Evolutionary conservation across 2,113 vertebrate species (phyloP).

Genomic region (Origma solitaria): DNA sequence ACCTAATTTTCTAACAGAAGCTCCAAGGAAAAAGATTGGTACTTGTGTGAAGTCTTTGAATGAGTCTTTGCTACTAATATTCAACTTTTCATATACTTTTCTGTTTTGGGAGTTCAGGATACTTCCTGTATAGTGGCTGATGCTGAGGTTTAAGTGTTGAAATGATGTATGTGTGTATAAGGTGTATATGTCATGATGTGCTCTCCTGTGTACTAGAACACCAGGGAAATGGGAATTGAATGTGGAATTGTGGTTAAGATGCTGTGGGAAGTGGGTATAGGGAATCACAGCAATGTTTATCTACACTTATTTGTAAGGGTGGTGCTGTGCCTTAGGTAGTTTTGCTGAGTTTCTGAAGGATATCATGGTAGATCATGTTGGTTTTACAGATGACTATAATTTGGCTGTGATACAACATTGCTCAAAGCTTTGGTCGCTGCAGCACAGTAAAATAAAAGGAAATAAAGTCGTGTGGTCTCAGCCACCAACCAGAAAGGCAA

Average conservation of each 20-base stretch:
- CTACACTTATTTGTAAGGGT: neutral
- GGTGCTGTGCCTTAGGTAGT: neutral
- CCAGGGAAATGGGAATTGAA: neutral
- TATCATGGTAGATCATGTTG: neutral
- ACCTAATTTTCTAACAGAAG: neutral
- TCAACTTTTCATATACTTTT: neutral
- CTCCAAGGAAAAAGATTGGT: neutral
- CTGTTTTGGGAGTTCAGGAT: neutral
- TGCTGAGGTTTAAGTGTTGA: neutral
- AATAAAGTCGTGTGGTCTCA: neutral
- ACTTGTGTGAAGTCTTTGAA: neutral
- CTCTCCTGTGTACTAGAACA: neutral
- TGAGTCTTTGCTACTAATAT: neutral
- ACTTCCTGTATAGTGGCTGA: neutral
- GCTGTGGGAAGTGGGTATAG: neutral
- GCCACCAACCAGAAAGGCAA: neutral
- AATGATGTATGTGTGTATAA: neutral
- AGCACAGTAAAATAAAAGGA: neutral
- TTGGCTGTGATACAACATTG: neutral
- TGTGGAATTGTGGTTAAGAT: neutral
- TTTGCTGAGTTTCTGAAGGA: neutral
- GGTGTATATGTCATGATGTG: neutral
- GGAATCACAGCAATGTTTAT: neutral
- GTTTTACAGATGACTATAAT: neutral
- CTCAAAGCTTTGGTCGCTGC: neutral